These are phyloP conservation scores for Telmatochromis sp. DNA, from an alignment of 2,113 vertebrate genomes.

Conservation along the genomic window DNA sequence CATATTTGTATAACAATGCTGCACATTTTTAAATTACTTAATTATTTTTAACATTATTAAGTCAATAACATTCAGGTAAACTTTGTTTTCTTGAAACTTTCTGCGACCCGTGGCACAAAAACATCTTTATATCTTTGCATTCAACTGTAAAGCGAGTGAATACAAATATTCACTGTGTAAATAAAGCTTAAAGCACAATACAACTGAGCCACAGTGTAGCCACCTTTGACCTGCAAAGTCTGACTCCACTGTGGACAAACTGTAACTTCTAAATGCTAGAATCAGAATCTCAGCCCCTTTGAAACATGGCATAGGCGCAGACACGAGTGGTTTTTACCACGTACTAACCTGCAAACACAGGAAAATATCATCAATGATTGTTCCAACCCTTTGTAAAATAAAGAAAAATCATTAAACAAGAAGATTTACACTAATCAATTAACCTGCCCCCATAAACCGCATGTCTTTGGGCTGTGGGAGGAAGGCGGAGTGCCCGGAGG, in stretches of 20 bases:
- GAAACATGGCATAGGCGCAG: accelerated
- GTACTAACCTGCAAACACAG: neutral
- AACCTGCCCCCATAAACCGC: neutral
- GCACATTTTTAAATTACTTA: neutral
- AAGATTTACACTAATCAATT: neutral
- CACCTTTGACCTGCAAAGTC: neutral
- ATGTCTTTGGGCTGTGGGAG: neutral
- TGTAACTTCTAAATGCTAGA: neutral
- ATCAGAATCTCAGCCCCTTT: neutral
- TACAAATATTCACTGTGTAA: neutral
- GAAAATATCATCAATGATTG: neutral
- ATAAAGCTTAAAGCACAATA: neutral
- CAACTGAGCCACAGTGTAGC: neutral
- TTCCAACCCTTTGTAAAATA: neutral
- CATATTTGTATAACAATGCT: neutral
- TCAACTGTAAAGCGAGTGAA: neutral
- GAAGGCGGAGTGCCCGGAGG: neutral
- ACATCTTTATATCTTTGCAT: neutral
- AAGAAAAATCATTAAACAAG: neutral
- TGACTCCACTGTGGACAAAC: neutral
- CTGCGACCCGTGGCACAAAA: accelerated
- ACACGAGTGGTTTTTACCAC: neutral
- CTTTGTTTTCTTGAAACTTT: neutral
- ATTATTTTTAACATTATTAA: neutral
- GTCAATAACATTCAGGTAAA: neutral